Percentiles rank a stretch among this genome's conserved stretches.
phyloP scores from a whole-genome alignment of 2,113 vertebrate species.

The Embiotoca jacksoni region DNA sequence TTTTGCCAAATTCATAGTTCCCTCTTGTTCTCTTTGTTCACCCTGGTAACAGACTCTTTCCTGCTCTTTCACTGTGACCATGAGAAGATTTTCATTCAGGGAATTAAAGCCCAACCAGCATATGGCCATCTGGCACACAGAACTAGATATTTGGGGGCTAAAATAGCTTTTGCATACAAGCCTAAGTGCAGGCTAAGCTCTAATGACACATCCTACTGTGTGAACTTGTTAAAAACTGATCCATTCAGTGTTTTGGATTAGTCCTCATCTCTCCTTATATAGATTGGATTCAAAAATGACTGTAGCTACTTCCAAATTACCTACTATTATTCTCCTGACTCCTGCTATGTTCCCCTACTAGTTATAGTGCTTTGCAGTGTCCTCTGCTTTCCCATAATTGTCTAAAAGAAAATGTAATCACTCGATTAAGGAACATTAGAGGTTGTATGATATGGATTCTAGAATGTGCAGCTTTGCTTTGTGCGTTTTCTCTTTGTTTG shows the following conservation, averaged over 20 bases:
- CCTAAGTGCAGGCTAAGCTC: slow-evolving; percentile 68
- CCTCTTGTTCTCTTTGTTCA: slow-evolving; percentile 50
- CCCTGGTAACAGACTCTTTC: slow-evolving; percentile 12
- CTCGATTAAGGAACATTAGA: background rate
- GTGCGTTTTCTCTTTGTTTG: background rate
- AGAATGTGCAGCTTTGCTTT: slow-evolving; percentile 13
- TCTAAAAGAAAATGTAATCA: background rate
- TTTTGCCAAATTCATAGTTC: slow-evolving; percentile 26
- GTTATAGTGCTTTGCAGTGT: background rate
- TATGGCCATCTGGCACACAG: slow-evolving; percentile 74
- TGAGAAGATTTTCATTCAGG: slow-evolving; percentile 65
- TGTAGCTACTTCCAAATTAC: slow-evolving; percentile 22
- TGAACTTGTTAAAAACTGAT: slow-evolving; percentile 48
- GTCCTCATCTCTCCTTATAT: slow-evolving; percentile 18
- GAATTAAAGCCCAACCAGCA: slow-evolving; percentile 70
- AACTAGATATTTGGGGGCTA: slow-evolving; percentile 70
- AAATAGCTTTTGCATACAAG: slow-evolving; percentile 67
- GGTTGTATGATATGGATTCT: background rate
- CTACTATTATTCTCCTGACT: background rate
- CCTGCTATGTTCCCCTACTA: background rate
- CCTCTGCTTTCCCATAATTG: slow-evolving; percentile 1
- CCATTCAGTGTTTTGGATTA: slow-evolving; percentile 31
- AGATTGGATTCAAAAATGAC: slow-evolving; percentile 20
- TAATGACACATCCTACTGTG: slow-evolving; percentile 48
- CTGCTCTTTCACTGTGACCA: slow-evolving; percentile 43